Evolutionary conservation across 2,888 invertebrate species (phyloP).

Genomic region (Cryptus armator): DNA sequence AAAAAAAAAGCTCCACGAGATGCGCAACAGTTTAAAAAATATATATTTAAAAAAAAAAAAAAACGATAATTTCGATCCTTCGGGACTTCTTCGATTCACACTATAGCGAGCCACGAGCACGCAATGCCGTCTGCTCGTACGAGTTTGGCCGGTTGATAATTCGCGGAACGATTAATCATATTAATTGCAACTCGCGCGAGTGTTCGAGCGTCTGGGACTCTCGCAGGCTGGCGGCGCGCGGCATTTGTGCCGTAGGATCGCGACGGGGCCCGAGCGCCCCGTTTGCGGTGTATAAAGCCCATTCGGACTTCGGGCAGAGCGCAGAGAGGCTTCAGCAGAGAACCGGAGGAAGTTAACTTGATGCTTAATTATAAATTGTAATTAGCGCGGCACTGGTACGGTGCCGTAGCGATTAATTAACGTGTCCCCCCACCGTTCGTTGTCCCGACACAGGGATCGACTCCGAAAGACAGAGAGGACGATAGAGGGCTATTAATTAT

Average conservation of each 20-base stretch:
- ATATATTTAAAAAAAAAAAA: neutral
- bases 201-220: conserved; percentile 33
- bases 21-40: neutral
- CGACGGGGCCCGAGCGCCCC: conserved; percentile 45
- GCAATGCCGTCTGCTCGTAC: conserved; percentile 52
- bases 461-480: conserved; percentile 17
- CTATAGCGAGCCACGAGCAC: neutral
- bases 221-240: conserved; percentile 39
- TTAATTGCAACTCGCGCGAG: conserved; percentile 78
- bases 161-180: conserved; percentile 83
- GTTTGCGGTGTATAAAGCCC: conserved; percentile 43
- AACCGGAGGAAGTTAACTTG: conserved; percentile 71
- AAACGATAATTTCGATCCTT: neutral
- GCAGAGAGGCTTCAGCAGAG: conserved; percentile 60
- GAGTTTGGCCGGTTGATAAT: conserved; percentile 76
- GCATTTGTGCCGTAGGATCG: conserved; percentile 60
- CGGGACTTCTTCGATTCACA: conserved; percentile 17
- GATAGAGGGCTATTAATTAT: conserved; percentile 81
- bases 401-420: conserved; percentile 82
- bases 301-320: conserved; percentile 29
- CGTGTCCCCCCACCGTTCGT: conserved; percentile 69
- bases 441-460: conserved; percentile 54
- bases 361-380: conserved; percentile 84
- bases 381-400: conserved; percentile 79
- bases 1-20: neutral